Evolutionary conservation across 2,113 vertebrate species (phyloP).

Genomic region (Trinectes maculatus): DNA sequence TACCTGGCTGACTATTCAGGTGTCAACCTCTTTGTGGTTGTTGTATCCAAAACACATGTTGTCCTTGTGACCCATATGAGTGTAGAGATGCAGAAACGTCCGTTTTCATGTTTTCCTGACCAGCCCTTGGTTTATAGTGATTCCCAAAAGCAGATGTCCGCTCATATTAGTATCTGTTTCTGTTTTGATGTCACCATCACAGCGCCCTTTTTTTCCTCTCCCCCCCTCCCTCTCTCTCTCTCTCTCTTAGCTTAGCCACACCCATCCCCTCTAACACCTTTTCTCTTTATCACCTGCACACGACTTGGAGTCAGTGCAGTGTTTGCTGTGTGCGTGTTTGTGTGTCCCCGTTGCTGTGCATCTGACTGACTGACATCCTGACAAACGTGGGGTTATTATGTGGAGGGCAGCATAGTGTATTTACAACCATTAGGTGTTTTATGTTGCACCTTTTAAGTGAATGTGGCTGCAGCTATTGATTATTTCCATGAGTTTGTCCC

Average conservation of each 20-base stretch:
- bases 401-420: background rate
- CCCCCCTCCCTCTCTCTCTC: background rate
- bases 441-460: too few relatives aligned
- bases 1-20: constrained; percentile 13
- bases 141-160: background rate
- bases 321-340: background rate
- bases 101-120: constrained; percentile 3
- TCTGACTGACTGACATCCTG: too few relatives aligned
- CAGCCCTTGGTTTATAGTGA: background rate
- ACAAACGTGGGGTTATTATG: too few relatives aligned
- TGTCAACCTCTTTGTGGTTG: constrained; percentile 5
- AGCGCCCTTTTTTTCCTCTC: background rate
- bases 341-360: constrained; percentile 1
- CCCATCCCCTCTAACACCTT: background rate
- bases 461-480: too few relatives aligned
- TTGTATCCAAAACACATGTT: background rate
- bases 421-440: background rate
- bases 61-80: background rate
- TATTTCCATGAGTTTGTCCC: too few relatives aligned
- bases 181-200: background rate
- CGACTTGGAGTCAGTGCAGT: background rate
- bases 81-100: background rate
- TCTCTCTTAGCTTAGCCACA: constrained; percentile 21
- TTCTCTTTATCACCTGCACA: constrained; percentile 35
- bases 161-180: constrained; percentile 22